Conservation (phyloP, 2,888 invertebrate genomes). For the Ophion slaviceki region DNA sequence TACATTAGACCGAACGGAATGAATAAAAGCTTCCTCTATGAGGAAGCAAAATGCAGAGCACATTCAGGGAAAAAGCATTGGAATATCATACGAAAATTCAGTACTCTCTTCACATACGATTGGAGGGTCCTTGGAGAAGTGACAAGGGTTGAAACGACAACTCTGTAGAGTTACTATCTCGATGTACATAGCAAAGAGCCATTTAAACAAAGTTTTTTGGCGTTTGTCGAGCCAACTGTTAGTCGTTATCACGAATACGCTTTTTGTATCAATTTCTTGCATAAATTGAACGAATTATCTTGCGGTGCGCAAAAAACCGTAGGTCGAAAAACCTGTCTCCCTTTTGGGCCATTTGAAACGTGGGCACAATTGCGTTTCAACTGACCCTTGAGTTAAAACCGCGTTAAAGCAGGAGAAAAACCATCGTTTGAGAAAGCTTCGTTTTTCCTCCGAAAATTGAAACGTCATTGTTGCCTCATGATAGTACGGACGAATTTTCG, state of each 20-base stretch:
- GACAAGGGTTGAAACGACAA: constrained; percentile 11
- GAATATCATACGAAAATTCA: not conserved
- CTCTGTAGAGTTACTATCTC: constrained; percentile 20
- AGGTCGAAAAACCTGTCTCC: not conserved
- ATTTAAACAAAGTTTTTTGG: constrained; percentile 23
- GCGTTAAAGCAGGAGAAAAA: not conserved
- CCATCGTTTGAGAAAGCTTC: not conserved
- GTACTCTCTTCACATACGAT: not conserved
- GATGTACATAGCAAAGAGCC: constrained; percentile 53
- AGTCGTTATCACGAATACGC: constrained; percentile 35
- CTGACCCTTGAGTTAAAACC: not conserved
- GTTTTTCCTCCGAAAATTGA: not conserved
- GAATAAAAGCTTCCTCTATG: not conserved
- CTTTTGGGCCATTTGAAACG: not conserved
- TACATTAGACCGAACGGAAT: not conserved
- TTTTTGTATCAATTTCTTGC: constrained; percentile 46
- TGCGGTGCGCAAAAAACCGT: not conserved
- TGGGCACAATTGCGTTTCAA: not conserved
- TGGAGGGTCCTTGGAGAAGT: not conserved
- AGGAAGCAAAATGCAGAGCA: not conserved
- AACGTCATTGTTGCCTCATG: constrained; percentile 1
- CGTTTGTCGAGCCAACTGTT: constrained; percentile 15
- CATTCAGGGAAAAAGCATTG: not conserved
- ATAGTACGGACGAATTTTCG: constrained; percentile 32
- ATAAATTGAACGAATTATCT: constrained; percentile 25